phyloP scores from a whole-genome alignment of 2,888 invertebrate genomes.

The Lordiphosa andalusiaca region DNA sequence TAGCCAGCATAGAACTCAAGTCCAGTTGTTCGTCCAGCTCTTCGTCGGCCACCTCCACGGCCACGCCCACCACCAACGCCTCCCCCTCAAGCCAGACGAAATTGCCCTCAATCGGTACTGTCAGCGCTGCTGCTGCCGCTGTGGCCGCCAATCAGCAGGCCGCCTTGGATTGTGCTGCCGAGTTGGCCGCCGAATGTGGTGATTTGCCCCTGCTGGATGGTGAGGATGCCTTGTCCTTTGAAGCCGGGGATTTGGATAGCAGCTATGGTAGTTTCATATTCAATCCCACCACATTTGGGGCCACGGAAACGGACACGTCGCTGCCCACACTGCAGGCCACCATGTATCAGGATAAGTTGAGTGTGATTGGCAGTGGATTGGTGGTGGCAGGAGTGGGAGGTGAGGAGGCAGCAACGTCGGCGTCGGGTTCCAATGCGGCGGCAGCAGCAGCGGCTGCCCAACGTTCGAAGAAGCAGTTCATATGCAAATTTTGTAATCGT shows the following conservation, averaged over 20 bases:
- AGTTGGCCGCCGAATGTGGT: slow-evolving; percentile 85
- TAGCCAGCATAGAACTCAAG: slow-evolving; percentile 56
- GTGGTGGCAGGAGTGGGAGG: slow-evolving; percentile 40
- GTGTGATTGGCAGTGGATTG: slow-evolving; percentile 23
- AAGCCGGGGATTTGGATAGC: slow-evolving; percentile 82
- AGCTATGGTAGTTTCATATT: slow-evolving; percentile 87
- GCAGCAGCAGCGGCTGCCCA: slow-evolving; percentile 68
- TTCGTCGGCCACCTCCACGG: slow-evolving; percentile 26
- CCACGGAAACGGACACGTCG: slow-evolving; percentile 51
- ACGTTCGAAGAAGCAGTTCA: slow-evolving; percentile 98
- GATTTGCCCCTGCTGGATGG: slow-evolving; percentile 86
- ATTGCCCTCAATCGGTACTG: slow-evolving; percentile 82
- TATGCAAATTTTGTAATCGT: slow-evolving; percentile 98
- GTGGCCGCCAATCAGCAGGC: slow-evolving; percentile 83
- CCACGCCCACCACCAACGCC: slow-evolving; percentile 4
- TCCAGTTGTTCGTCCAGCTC: slow-evolving; percentile 59
- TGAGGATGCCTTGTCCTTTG: slow-evolving; percentile 86
- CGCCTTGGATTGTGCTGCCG: slow-evolving; percentile 75
- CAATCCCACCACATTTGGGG: slow-evolving; percentile 80
- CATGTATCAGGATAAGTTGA: slow-evolving; percentile 79
- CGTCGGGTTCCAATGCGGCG: slow-evolving; percentile 36
- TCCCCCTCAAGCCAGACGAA: slow-evolving; percentile 51
- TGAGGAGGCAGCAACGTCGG: slow-evolving; percentile 25
- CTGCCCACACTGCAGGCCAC: slow-evolving; percentile 76
- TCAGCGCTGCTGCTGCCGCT: slow-evolving; percentile 77